These are phyloP conservation scores for Drosophila ambigua DNA, from an alignment of 1,140 invertebrate species.

Conservation along the genomic window DNA sequence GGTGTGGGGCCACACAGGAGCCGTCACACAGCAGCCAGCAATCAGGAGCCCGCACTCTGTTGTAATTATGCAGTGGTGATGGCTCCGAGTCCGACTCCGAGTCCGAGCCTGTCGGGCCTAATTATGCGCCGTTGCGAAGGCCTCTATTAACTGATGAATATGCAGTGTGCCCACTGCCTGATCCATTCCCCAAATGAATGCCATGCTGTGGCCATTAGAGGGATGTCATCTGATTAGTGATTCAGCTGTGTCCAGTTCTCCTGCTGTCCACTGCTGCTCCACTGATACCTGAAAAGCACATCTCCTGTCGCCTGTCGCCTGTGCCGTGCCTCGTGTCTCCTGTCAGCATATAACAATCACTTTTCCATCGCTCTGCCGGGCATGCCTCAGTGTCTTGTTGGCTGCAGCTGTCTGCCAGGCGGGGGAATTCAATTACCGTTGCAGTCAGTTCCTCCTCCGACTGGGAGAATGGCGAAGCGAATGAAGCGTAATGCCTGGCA, in stretches of 20 bases:
- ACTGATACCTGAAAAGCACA: background rate
- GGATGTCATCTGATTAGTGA: too few species aligned
- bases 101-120: conserved; percentile 16
- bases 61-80: conserved; percentile 45
- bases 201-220: conserved; percentile 27
- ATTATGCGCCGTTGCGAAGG: conserved; percentile 9
- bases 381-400: background rate
- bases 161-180: conserved; percentile 20
- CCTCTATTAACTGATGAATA: conserved; percentile 39
- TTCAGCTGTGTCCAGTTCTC: too few species aligned
- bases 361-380: too few species aligned
- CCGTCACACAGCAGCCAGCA: background rate
- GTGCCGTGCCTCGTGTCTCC: too few species aligned
- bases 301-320: background rate
- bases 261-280: background rate
- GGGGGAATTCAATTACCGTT: conserved; percentile 44
- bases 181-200: conserved; percentile 29
- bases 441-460: conserved; percentile 21
- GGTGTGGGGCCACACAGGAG: conserved; percentile 1
- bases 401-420: conserved; percentile 13
- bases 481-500: conserved; percentile 19
- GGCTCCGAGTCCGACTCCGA: background rate
- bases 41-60: too few species aligned
- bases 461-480: background rate
- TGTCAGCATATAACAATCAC: too few species aligned